A percentile compares a stretch with the other conserved stretches of the same genome.
Conservation (phyloP, 1,140 invertebrate species). For the Himalopsyche phryganea region DNA sequence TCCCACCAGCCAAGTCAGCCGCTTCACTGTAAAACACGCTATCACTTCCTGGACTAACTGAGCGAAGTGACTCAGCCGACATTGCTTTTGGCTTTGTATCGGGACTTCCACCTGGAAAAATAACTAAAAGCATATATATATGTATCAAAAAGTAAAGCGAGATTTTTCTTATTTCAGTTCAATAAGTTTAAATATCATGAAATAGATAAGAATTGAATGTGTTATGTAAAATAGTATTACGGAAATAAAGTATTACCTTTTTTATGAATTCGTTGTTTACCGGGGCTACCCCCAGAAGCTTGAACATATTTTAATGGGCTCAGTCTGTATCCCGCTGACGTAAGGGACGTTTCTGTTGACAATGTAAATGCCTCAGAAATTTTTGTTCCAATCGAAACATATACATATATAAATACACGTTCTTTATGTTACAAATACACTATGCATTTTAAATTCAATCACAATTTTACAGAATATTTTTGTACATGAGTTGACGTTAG, state of each 20-base stretch:
- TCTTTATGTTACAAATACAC: too few relatives aligned
- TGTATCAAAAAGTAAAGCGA: too few relatives aligned
- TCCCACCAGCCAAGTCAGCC: constrained; percentile 48
- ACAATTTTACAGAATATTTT: too few relatives aligned
- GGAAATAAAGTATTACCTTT: constrained; percentile 26
- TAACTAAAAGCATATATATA: constrained; percentile 4
- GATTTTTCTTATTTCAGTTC: too few relatives aligned
- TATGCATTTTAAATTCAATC: too few relatives aligned
- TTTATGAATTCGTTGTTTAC: constrained; percentile 26
- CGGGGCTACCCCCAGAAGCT: constrained; percentile 16
- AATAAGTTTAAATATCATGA: too few relatives aligned
- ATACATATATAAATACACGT: too few relatives aligned
- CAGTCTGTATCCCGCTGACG: constrained; percentile 32
- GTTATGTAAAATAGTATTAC: too few relatives aligned
- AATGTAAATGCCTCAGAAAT: too few relatives aligned
- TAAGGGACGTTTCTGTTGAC: constrained; percentile 32
- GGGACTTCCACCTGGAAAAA: constrained; percentile 28
- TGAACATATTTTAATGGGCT: constrained; percentile 31
- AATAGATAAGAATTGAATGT: too few relatives aligned
- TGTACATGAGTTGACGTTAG: too few relatives aligned
- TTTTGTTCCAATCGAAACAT: too few relatives aligned
- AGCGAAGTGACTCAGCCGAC: constrained; percentile 78
- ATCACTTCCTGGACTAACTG: constrained; percentile 81
- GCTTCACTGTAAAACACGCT: constrained; percentile 84
- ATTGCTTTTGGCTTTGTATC: constrained; percentile 69